Evolutionary conservation across 2,113 vertebrate genomes (phyloP).

Genomic region (Cettia cetti): DNA sequence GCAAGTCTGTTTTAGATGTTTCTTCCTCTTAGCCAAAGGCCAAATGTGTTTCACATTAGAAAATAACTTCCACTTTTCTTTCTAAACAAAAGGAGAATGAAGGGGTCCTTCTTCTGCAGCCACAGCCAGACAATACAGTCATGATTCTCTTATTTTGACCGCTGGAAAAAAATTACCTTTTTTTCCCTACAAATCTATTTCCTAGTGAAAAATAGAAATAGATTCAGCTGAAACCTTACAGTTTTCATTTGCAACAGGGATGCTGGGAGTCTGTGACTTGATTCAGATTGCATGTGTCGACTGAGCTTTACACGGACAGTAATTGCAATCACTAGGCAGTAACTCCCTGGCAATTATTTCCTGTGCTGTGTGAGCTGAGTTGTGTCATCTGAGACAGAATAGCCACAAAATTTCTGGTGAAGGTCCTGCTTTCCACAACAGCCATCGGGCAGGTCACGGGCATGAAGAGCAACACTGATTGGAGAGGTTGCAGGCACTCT

Average conservation of each 20-base stretch:
- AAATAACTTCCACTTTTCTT: neutral
- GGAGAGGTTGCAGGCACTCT: neutral
- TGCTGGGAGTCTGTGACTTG: neutral
- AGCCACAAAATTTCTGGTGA: neutral
- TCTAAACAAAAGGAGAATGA: neutral
- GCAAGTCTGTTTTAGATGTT: neutral
- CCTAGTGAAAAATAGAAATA: neutral
- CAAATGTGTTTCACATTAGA: neutral
- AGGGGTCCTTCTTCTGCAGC: neutral
- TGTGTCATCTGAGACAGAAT: neutral
- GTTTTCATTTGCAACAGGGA: neutral
- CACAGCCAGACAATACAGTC: neutral
- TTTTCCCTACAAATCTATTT: neutral
- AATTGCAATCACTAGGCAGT: neutral
- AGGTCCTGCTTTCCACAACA: neutral
- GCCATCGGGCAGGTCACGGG: neutral
- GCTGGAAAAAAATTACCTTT: neutral
- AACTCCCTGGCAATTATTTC: neutral
- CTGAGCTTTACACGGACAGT: neutral
- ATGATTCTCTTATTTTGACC: neutral
- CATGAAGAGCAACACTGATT: neutral
- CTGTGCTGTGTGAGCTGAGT: neutral
- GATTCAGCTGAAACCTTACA: neutral
- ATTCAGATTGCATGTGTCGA: slow-evolving; percentile 6
- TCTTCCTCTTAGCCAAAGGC: neutral